Conservation (phyloP, 1,140 invertebrate species). For the Leptopilina clavipes region DNA sequence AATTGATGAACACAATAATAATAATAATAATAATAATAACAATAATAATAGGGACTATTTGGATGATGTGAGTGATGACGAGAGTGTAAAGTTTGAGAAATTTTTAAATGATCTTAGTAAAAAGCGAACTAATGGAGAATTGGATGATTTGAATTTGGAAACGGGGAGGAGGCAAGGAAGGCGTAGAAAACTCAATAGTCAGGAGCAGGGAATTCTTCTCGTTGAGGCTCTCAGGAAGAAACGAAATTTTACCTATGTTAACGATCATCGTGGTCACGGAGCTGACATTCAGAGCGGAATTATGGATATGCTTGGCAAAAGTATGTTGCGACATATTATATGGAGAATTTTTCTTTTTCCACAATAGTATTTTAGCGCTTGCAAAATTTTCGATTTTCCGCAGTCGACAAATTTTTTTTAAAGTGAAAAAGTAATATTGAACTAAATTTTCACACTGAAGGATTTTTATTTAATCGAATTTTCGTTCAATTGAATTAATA, state of each 20-base stretch:
- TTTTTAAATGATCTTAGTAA: conserved; percentile 63
- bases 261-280: conserved; percentile 69
- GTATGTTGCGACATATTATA: conserved; percentile 74
- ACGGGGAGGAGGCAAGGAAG: conserved; percentile 64
- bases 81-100: conserved; percentile 48
- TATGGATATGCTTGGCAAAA: conserved; percentile 88
- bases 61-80: conserved; percentile 41
- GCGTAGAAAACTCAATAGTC: conserved; percentile 77
- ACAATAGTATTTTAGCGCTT: no score
- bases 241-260: conserved; percentile 70
- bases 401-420: no score
- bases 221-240: conserved; percentile 83
- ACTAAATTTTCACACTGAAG: no score
- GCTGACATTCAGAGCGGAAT: conserved; percentile 80
- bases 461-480: no score
- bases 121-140: conserved; percentile 52
- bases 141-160: conserved; percentile 51
- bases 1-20: no score
- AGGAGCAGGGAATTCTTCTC: conserved; percentile 83
- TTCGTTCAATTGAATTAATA: no score
- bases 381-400: no score
- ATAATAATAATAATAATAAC: not conserved
- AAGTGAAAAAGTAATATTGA: no score
- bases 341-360: conserved; percentile 34
- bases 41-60: conserved; percentile 47